Base-by-base conservation (phyloP, 2,888 invertebrate genomes). In the Seladonia tumulorum region DNA sequence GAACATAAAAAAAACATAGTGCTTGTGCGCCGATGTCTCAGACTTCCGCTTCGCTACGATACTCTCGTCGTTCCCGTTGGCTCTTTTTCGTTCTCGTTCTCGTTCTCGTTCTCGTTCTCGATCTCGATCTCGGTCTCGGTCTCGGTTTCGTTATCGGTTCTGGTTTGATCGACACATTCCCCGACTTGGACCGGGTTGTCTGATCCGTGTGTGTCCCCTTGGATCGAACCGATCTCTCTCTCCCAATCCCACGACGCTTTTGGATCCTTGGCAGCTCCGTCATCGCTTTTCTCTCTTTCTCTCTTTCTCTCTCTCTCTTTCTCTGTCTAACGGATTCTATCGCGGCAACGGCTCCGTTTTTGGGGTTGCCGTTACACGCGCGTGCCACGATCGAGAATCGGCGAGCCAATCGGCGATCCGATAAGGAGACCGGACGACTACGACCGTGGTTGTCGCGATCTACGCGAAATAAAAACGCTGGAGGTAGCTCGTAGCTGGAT, bases 1-100 rank as follows among this genome's bases (percentile, higher is more conserved):
- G 85, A 88, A 88, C 87, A 87, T 83, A 87, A 79, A 35, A 5
- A 35, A 35, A 53, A 86, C 74, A 75, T 63, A 83, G 88, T 83
- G 88, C 79, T 86, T 83, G 85, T 35, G 53, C 57, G 80, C 74
- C 87, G 81, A 71, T 85, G 79, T 87, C 80, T 79, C 75, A 82
- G 66, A 82, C 60, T 71, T 89, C 81, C 81, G 78, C 75, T 87
- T 78, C 42, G 87, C 85, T 83, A 81, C 82, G 78, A 4, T 71
- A 45, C 2, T 71, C 2, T 71, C 71, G n/a, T 35, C 71, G n/a
- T 71, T 25, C 22, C 68, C 35, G 39, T 73, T n/a, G 18, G n/a
- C 39, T 18, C 39, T 18, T 68, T n/a, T 35, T 35, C 35, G 35
- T 35, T 35, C 35, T 35, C 4, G 35, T 35, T 35, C 35, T 18